Base-by-base conservation (phyloP, 2,888 invertebrate genomes). In the Scaptomyza reducta region DNA sequence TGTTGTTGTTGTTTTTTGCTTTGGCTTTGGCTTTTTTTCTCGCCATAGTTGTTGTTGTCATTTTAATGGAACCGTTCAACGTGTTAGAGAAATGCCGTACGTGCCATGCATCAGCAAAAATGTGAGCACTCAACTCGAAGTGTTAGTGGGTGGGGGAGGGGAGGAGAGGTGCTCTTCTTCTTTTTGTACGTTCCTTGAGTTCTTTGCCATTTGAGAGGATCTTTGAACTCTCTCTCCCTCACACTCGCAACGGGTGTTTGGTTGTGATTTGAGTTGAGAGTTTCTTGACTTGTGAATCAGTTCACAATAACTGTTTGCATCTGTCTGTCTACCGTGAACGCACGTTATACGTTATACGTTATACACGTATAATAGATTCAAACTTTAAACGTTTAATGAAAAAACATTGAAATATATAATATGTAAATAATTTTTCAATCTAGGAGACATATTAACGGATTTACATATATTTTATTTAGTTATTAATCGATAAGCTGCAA, bases 71-170 rank as follows among this genome's bases (percentile, higher is more conserved):
- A 60, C 50, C 50, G 54, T 58, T 64, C 73, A 74, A 75, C 70
- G 79, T 74, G 75, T 79, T 76, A 60, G 58, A 77, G 69, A 88
- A 87, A 79, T 88, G 88, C 83, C 65, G 68, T 88, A 88, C 88
- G 81, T 88, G 87, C 88, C 45, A 9, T 16, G 87, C 66, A 60
- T 82, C 10, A 54, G 69, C 62, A 78, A 74, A 47, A 40, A 10
- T 16, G 40, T 13, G 25, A 25, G 6, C 50, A 35, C 14, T 18
- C 22, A 22, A 10, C 49, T 4, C 3, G 3, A 14, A 16, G 3
- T 9, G 16, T 0, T 3, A 6, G 7, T 29, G 22, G 13, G 42
- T 11, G 18, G 13, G 22, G 13, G 6, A 14, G 38, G n/a, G 10
- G 49, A 10, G 22, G 3, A 2, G 22, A 22, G 22, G 22, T 22